A percentile compares a stretch with the other conserved stretches of the same genome.
These are phyloP conservation scores for Axis porcinus DNA, from an alignment of 2,113 vertebrate genomes.

Conservation along the genomic window DNA sequence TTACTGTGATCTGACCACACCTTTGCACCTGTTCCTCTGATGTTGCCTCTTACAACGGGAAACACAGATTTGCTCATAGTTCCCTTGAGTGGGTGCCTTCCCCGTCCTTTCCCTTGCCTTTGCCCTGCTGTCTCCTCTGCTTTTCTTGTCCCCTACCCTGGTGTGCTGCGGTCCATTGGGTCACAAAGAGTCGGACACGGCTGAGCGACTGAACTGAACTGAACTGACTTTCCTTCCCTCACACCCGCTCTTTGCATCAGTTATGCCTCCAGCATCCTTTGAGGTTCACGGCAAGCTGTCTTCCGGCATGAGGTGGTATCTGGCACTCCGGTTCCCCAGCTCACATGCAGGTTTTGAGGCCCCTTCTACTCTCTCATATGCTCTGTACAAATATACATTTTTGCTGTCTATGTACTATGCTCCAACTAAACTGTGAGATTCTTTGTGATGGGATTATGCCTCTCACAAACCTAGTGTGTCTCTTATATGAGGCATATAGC, in stretches of 20 bases:
- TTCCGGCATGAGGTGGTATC: not conserved
- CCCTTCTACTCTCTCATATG: not conserved
- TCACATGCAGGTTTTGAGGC: not conserved
- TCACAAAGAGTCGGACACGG: not conserved
- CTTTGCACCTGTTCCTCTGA: not conserved
- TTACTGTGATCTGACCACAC: too few species aligned
- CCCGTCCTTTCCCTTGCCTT: fast-evolving
- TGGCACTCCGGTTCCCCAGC: not conserved
- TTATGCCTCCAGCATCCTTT: not conserved
- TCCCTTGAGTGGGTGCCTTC: not conserved
- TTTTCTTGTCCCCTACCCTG: not conserved
- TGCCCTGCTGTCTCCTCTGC: not conserved
- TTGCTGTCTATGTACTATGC: not conserved
- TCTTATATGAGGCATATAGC: not conserved
- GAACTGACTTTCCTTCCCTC: not conserved
- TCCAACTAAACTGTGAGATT: not conserved
- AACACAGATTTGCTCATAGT: not conserved
- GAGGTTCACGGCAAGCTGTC: not conserved
- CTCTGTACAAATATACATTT: not conserved
- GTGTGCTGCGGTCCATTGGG: fast-evolving
- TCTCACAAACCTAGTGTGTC: not conserved
- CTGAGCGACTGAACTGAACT: not conserved
- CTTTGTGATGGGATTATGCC: not conserved
- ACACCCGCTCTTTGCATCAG: not conserved
- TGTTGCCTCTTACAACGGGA: not conserved